A percentile compares a stretch with the other conserved stretches of the same genome.
phyloP scores from a whole-genome alignment of 2,113 vertebrate species.

The Elachura formosa region DNA sequence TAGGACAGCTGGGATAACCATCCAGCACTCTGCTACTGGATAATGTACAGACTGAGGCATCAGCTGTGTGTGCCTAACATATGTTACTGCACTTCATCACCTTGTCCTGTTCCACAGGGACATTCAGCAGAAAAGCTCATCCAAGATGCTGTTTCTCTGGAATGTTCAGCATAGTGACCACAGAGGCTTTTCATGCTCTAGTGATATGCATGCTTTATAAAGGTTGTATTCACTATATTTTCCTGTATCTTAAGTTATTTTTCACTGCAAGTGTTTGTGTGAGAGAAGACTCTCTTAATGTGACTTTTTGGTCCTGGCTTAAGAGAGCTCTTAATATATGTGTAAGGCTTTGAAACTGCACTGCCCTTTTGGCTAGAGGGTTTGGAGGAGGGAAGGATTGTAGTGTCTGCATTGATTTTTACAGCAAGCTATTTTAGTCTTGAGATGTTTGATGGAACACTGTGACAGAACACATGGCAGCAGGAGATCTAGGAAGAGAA shows the following conservation, averaged over 20 bases:
- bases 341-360: not conserved
- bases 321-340: not conserved
- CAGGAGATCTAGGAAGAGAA: not conserved
- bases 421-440: not conserved
- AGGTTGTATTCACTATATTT: not conserved
- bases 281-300: not conserved
- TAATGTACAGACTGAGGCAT: not conserved
- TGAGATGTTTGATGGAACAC: not conserved
- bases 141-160: not conserved
- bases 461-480: not conserved
- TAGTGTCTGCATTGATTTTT: not conserved
- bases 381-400: not conserved
- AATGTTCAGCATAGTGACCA: not conserved
- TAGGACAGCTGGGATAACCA: not conserved
- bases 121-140: not conserved
- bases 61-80: fast-evolving
- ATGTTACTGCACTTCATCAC: not conserved
- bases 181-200: not conserved
- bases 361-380: not conserved
- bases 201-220: not conserved
- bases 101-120: not conserved
- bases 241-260: not conserved
- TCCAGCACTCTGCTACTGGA: not conserved
- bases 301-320: not conserved
- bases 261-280: not conserved